Base-by-base conservation (phyloP, 2,888 invertebrate genomes). In the Eupithecia subumbrata region DNA sequence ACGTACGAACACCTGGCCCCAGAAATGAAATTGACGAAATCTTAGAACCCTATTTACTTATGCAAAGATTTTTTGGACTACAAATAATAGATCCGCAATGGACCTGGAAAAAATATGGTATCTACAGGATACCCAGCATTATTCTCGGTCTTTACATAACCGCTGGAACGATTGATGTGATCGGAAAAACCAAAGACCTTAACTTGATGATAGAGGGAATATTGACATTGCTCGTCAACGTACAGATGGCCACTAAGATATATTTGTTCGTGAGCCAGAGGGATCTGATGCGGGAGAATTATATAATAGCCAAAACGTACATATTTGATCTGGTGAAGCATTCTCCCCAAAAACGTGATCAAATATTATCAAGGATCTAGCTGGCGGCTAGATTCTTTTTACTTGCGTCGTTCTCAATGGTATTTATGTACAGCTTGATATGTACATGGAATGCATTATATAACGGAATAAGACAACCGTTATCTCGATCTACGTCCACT, bases 81-180 rank as follows among this genome's bases (percentile, higher is more conserved):
- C 91, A 92, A 79, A 84, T 92, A 60, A 82, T 92, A 11, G 84
- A 91, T 69, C 83, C 76, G 1, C 81, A 85, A 45, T 93, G 93
- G 93, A 84, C 84, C 22, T 90, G 87, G 86, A 86, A 77, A 76
- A 86, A 79, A 60, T 86, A 82, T 77, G 81, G 74, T 25, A 40
- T 82, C 0, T 83, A 88, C 74, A 87, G 90, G 71, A 40, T 89
- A 16, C 73, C 86, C 2, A 82, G 79, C 68, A 52, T 84, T 0
- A 22, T 77, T n/a, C 78, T 92, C 5, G 74, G 86, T 1, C 77
- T 85, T 60, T 93, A 93, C 72, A 87, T 90, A 0, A 77, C 87
- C 64, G 73, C 89, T 5, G 93, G 93, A 3, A 93, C 92, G 1
- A 52, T 87, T 7, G 83, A 88, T 34, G 81, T 88, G 18, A 75